Evolutionary conservation across 2,888 invertebrate genomes (phyloP).

Genomic region (Volucella inanis): DNA sequence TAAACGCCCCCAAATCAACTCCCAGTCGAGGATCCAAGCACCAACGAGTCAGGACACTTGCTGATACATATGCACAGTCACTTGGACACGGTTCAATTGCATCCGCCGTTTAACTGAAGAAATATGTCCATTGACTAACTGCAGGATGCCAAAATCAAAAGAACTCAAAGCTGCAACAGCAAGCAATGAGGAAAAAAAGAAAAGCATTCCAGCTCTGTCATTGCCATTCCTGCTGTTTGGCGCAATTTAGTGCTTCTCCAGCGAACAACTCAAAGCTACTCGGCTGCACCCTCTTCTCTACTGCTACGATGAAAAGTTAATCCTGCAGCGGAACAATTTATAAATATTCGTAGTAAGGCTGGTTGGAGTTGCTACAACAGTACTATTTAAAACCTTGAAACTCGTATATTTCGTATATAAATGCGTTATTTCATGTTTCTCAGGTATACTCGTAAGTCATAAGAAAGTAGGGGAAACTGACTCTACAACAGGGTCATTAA

Average conservation of each 20-base stretch:
- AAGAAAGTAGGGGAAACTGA: no score
- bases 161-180: background rate
- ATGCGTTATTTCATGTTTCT: no score
- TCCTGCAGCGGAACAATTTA: conserved; percentile 55
- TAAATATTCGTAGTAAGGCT: conserved; percentile 39
- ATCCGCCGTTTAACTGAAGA: conserved; percentile 69
- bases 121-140: conserved; percentile 69
- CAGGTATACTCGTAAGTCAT: no score
- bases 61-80: conserved; percentile 56
- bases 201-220: conserved; percentile 52
- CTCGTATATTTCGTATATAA: no score
- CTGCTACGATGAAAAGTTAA: conserved; percentile 46
- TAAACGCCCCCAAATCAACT: conserved; percentile 69
- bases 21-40: conserved; percentile 20
- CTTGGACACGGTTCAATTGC: conserved; percentile 73
- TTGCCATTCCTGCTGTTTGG: conserved; percentile 62
- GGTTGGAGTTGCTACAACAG: no score
- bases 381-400: no score
- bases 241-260: conserved; percentile 64
- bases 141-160: conserved; percentile 68
- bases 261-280: conserved; percentile 61
- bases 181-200: conserved; percentile 9
- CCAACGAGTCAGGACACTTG: conserved; percentile 18
- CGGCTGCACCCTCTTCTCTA: conserved; percentile 55
- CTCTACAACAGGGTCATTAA: no score